These are phyloP conservation scores for Neolamprologus toae DNA, from an alignment of 2,113 vertebrate genomes.

Conservation along the genomic window DNA sequence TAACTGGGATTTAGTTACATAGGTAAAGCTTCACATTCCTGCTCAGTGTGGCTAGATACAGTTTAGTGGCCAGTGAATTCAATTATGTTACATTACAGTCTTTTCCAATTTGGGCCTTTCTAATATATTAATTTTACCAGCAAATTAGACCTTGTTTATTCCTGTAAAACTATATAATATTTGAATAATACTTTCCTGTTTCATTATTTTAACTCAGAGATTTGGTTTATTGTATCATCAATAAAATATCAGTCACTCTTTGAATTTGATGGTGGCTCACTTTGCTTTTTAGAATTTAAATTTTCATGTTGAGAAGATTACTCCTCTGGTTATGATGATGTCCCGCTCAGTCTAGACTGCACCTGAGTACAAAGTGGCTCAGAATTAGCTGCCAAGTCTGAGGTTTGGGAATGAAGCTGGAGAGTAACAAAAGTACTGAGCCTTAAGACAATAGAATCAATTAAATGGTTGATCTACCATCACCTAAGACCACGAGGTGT, in stretches of 20 bases:
- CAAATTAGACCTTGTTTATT: background rate
- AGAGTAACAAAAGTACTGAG: background rate
- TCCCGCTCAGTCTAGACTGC: background rate
- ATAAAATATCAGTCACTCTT: background rate
- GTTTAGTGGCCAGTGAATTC: background rate
- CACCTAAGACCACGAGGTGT: background rate
- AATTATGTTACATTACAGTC: background rate
- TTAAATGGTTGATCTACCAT: background rate
- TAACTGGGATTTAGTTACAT: background rate
- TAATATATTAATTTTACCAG: background rate
- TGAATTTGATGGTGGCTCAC: background rate
- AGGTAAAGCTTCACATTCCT: background rate
- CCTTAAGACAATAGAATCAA: background rate
- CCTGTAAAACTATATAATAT: too few species aligned
- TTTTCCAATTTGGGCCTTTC: background rate
- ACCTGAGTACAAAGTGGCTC: background rate
- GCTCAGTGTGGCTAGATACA: background rate
- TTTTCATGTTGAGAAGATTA: background rate
- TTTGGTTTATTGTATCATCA: background rate
- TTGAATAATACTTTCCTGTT: background rate
- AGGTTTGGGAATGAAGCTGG: background rate
- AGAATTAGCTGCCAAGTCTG: background rate
- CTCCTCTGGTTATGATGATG: background rate
- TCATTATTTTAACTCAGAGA: background rate
- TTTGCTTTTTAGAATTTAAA: background rate